These are phyloP conservation scores for Vidua macroura DNA, from an alignment of 2,113 vertebrate species.

Conservation along the genomic window DNA sequence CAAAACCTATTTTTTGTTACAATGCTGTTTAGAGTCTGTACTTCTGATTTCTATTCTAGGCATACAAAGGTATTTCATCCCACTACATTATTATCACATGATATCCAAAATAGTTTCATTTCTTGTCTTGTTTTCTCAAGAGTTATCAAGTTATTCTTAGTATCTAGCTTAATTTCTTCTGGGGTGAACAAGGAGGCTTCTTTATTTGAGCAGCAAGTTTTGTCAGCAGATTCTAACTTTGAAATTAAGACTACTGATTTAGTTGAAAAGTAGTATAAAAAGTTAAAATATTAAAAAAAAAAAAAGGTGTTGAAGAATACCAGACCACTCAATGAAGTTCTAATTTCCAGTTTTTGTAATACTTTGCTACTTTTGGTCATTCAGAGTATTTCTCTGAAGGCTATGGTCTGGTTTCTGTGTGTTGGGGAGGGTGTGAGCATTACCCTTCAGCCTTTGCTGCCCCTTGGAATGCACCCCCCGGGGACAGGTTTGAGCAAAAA, in stretches of 20 bases:
- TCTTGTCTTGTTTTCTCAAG: background rate
- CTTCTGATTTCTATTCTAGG: background rate
- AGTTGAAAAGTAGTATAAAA: background rate
- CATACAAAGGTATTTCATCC: background rate
- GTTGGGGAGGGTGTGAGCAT: fast-evolving
- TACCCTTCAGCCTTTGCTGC: background rate
- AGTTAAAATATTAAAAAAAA: background rate
- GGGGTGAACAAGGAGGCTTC: background rate
- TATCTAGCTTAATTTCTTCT: background rate
- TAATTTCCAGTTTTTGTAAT: background rate
- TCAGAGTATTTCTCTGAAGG: background rate
- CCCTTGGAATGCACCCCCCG: background rate
- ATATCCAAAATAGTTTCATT: background rate
- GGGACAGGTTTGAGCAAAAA: background rate
- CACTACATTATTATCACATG: background rate
- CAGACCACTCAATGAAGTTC: background rate
- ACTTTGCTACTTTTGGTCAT: background rate
- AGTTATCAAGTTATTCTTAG: background rate
- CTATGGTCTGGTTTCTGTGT: background rate
- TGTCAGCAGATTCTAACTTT: background rate
- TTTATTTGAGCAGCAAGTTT: background rate
- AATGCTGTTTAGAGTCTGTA: background rate
- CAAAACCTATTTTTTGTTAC: background rate
- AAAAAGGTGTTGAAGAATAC: background rate
- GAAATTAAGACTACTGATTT: background rate